These are phyloP conservation scores for Tympanoctomys barrerae DNA, from an alignment of 2,797 vertebrate species.

Conservation along the genomic window DNA sequence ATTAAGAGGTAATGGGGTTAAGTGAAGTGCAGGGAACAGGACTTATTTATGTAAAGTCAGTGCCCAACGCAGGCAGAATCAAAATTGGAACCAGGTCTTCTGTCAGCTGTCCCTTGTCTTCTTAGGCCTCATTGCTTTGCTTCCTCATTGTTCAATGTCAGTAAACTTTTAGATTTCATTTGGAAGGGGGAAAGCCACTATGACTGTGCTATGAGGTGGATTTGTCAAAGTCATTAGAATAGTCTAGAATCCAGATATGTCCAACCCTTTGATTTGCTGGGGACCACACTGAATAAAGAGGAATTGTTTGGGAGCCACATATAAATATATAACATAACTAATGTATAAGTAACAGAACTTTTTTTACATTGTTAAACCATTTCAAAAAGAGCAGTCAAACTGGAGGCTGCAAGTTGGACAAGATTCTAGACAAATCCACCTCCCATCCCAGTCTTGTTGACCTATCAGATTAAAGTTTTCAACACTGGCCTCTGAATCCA, in stretches of 20 bases:
- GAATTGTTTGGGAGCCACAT: not conserved
- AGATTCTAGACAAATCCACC: not conserved
- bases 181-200: not conserved
- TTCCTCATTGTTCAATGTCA: not conserved
- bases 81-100: not conserved
- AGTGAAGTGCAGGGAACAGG: not conserved
- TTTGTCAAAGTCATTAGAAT: not conserved
- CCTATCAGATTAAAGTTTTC: not conserved
- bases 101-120: not conserved
- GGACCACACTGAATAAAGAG: not conserved
- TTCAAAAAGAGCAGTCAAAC: not conserved
- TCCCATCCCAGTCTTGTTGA: not conserved
- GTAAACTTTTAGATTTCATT: not conserved
- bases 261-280: not conserved
- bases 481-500: conserved; percentile 1
- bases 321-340: not conserved
- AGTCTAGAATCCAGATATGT: not conserved
- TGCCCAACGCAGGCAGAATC: not conserved
- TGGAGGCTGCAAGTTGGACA: not conserved
- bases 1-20: not conserved
- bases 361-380: not conserved
- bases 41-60: not conserved
- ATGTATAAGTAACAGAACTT: not conserved
- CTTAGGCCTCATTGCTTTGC: not conserved
- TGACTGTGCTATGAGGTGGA: not conserved